Conservation (phyloP, 37 sponge, comb jelly and placozoan genomes). For the Chondrosia reniformis region DNA sequence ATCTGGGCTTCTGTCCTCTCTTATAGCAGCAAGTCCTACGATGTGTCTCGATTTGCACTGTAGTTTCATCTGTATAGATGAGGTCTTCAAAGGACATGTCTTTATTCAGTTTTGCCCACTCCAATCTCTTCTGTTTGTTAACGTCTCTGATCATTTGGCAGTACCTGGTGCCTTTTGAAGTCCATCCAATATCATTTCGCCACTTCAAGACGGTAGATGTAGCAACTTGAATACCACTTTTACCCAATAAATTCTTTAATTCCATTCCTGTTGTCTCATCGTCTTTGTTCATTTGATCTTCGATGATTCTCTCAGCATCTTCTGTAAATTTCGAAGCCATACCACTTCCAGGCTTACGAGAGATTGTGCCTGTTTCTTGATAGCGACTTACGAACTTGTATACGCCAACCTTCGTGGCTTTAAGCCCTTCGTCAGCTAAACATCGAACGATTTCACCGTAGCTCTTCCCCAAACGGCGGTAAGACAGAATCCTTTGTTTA, state of each 20-base stretch:
- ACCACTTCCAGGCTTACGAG: neutral
- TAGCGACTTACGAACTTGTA: neutral
- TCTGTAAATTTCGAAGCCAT: neutral
- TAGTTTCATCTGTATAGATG: slow-evolving; percentile 32
- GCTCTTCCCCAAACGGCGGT: slow-evolving; percentile 2
- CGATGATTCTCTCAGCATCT: slow-evolving; percentile 1
- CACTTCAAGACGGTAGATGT: slow-evolving; percentile 3
- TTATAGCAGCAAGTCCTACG: slow-evolving; percentile 9
- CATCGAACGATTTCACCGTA: neutral
- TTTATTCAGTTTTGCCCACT: slow-evolving; percentile 19
- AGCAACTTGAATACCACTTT: neutral
- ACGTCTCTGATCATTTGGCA: slow-evolving; percentile 23
- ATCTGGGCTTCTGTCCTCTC: slow-evolving; percentile 2
- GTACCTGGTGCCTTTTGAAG: slow-evolving; percentile 19
- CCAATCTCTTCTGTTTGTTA: slow-evolving; percentile 14
- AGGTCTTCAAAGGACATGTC: slow-evolving; percentile 12
- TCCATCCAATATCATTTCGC: slow-evolving; percentile 22
- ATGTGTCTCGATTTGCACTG: slow-evolving; percentile 28
- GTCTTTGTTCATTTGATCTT: slow-evolving; percentile 8
- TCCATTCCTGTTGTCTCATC: slow-evolving; percentile 2
- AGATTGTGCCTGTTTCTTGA: neutral
- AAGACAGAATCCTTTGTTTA: slow-evolving; percentile 1
- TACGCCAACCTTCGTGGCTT: slow-evolving; percentile 17
- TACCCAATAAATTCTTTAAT: neutral
- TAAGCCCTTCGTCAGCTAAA: neutral